Base-by-base conservation (phyloP, 2,888 invertebrate genomes). In the Leptothorax acervorum region DNA sequence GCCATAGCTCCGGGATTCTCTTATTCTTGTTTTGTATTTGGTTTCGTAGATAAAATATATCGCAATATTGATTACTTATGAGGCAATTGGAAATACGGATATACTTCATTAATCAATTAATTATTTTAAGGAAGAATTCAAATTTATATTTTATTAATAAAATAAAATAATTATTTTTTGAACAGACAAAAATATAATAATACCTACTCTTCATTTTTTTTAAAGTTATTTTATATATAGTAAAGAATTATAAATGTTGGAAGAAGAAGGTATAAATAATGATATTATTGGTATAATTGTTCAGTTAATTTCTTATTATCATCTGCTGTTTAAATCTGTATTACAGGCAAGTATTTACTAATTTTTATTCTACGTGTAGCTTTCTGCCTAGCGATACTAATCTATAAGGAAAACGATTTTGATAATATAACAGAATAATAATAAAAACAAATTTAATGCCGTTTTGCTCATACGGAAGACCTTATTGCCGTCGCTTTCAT, bases 401-500 rank as follows among this genome's bases (percentile, higher is more conserved):
- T 66, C 15, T 71, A 9, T 4, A 12, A 11, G 28, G 39, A 15
- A 31, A 71, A 31, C 4, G 28, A 15, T 23, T 57, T 55, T 45
- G 2, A 28, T 57, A 31, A 45, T 70, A 45, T 15, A 23, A 57
- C 31, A 23, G 23, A 53, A 66, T 51, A 51, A 23, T 45, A 35
- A 71, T 31, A 78, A 68, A 48, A 73, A 48, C n/a, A 28, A 71
- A 60, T 70, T 5, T 48, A 79, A 18, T 28, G 18, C 74, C 12
- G 4, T 45, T 71, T 57, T 35, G 35, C 18, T 60, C 31, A 45
- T 45, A 45, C 31, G 45, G 35, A 45, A 55, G 55, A 39, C 5
- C 35, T 48, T 57, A 70, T 70, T 57, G 55, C 42, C 12, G 11
- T 42, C 45, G 51, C 55, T 81, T 81, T 79, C 71, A 45, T 62